Evolutionary conservation across 2,113 vertebrate genomes (phyloP).

Genomic region (Limanda limanda): DNA sequence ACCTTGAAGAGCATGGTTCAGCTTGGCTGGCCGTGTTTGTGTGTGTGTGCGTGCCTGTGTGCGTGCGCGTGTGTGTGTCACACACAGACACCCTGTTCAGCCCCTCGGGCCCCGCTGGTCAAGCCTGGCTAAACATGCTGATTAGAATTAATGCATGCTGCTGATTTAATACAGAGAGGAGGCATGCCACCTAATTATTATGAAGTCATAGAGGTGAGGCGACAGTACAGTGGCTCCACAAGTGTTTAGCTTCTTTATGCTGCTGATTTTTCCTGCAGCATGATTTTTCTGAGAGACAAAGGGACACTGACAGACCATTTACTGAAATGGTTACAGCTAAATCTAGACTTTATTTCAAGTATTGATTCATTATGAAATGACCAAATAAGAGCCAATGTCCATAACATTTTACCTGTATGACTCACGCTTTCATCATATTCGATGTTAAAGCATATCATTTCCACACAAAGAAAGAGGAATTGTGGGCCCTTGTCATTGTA

Average conservation of each 20-base stretch:
- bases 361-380: no score
- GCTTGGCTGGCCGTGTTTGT: conserved; percentile 39
- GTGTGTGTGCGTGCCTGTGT: background rate
- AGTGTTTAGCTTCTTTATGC: conserved; percentile 12
- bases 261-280: conserved; percentile 8
- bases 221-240: conserved; percentile 16
- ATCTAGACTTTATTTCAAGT: background rate
- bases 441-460: no score
- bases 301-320: background rate
- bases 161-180: conserved; percentile 73
- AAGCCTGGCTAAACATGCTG: conserved; percentile 74
- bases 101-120: conserved; percentile 56
- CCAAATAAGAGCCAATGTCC: no score
- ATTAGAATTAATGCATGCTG: conserved; percentile 78
- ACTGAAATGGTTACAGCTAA: background rate
- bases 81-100: background rate
- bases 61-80: background rate
- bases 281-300: background rate
- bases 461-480: no score
- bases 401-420: no score
- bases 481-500: no score
- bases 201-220: conserved; percentile 66
- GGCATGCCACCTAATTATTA: conserved; percentile 68
- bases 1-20: conserved; percentile 74
- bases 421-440: no score